phyloP scores from a whole-genome alignment of 1,140 invertebrate species.

The Asbolus verrucosus region DNA sequence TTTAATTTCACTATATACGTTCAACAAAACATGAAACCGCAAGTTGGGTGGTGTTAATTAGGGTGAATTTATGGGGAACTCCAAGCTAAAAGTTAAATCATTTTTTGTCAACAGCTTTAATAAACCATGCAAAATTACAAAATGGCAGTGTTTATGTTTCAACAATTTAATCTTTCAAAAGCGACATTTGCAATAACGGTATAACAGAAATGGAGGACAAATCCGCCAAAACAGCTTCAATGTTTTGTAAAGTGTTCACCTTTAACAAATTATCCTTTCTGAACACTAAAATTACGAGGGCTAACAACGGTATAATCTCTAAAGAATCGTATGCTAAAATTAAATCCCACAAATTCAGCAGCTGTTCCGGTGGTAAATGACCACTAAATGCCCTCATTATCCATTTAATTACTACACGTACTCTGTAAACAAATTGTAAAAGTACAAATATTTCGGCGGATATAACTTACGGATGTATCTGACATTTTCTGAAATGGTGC shows the following conservation, averaged over 20 bases:
- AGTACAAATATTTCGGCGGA: neutral
- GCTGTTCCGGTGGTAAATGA: slow-evolving; percentile 90
- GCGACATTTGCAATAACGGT: slow-evolving; percentile 80
- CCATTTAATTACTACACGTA: slow-evolving; percentile 95
- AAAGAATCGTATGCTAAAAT: slow-evolving; percentile 92
- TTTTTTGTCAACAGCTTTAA: slow-evolving; percentile 25
- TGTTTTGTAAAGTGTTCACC: slow-evolving; percentile 84
- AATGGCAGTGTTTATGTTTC: slow-evolving; percentile 11
- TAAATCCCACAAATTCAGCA: slow-evolving; percentile 90
- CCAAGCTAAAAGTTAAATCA: too few relatives aligned
- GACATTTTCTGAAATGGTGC: slow-evolving; percentile 88
- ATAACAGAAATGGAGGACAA: slow-evolving; percentile 90
- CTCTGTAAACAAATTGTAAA: slow-evolving; percentile 67
- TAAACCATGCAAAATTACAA: slow-evolving; percentile 18
- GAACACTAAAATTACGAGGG: slow-evolving; percentile 91
- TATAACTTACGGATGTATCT: slow-evolving; percentile 89
- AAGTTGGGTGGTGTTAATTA: too few relatives aligned
- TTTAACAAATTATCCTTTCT: slow-evolving; percentile 92
- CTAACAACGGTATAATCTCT: slow-evolving; percentile 88
- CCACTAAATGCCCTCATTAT: slow-evolving; percentile 95
- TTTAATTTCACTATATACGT: too few relatives aligned
- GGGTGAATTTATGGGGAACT: too few relatives aligned
- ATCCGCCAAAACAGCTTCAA: slow-evolving; percentile 91
- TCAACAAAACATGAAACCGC: too few relatives aligned
- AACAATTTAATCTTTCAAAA: slow-evolving; percentile 67